phyloP scores from a whole-genome alignment of 2,797 vertebrate species.

The Chaenodraco wilsoni region DNA sequence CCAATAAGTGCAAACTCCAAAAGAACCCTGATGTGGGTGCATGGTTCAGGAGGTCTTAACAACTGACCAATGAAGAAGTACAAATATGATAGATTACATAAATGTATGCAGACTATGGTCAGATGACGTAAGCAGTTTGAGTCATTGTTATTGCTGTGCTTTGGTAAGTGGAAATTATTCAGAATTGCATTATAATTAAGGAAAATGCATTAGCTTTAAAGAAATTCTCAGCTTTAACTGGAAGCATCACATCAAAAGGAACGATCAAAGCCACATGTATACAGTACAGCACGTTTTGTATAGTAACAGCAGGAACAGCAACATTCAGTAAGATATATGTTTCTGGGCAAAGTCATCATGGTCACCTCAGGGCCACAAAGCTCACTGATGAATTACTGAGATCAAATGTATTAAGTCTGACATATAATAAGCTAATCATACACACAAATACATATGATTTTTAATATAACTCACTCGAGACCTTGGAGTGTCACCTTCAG shows the following conservation, averaged over 20 bases:
- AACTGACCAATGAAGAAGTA: background rate
- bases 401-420: background rate
- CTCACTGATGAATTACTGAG: background rate
- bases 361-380: background rate
- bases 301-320: background rate
- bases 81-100: background rate
- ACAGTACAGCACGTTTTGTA: background rate
- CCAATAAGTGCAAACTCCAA: conserved; percentile 4
- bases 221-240: conserved; percentile 37
- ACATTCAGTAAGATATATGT: background rate
- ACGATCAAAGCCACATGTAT: conserved; percentile 12
- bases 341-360: background rate
- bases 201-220: conserved; percentile 27
- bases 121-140: conserved; percentile 19
- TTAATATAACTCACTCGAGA: background rate
- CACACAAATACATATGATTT: background rate
- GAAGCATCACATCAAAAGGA: conserved; percentile 13
- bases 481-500: background rate
- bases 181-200: conserved; percentile 29
- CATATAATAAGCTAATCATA: background rate
- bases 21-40: conserved; percentile 10
- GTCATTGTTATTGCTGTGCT: conserved; percentile 26
- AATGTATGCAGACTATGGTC: background rate
- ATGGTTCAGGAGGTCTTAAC: background rate
- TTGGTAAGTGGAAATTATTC: conserved; percentile 42